phyloP scores from a whole-genome alignment of 2,113 vertebrate genomes.

The Anser brachyrhynchus region DNA sequence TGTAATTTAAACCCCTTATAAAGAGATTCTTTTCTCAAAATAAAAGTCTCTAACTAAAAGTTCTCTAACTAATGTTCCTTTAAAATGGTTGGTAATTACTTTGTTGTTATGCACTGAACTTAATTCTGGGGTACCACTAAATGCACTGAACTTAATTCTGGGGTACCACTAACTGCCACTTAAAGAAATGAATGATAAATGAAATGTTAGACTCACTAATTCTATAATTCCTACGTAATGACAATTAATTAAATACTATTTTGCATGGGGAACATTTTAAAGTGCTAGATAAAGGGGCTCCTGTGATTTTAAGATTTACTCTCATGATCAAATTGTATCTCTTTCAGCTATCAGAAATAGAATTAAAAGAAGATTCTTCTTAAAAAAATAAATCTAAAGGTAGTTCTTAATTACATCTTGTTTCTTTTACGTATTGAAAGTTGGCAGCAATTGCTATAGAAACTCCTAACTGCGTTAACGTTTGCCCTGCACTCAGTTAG shows the following conservation, averaged over 20 bases:
- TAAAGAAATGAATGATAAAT: conserved; percentile 65
- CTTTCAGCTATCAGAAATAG: conserved; percentile 58
- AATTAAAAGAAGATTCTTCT: conserved; percentile 67
- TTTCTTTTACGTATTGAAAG: not conserved
- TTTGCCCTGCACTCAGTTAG: not conserved
- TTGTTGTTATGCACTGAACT: conserved; percentile 20
- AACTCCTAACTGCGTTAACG: not conserved
- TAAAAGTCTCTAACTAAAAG: not conserved
- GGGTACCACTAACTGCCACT: conserved; percentile 39
- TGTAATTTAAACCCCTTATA: not conserved
- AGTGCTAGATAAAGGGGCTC: conserved; percentile 31
- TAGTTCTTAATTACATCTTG: not conserved
- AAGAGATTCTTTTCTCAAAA: conserved; percentile 20
- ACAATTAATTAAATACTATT: conserved; percentile 61
- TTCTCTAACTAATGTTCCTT: not conserved
- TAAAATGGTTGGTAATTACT: conserved; percentile 26
- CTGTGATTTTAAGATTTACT: conserved; percentile 61
- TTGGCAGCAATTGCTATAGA: not conserved
- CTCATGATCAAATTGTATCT: conserved; percentile 26
- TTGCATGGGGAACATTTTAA: conserved; percentile 38
- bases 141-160: conserved; percentile 55
- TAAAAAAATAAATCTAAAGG: conserved; percentile 23
- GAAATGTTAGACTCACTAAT: conserved; percentile 46
- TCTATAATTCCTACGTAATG: conserved; percentile 51
- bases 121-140: conserved; percentile 58